Conservation (phyloP, 2,113 vertebrate genomes). For the Prionailurus bengalensis region DNA sequence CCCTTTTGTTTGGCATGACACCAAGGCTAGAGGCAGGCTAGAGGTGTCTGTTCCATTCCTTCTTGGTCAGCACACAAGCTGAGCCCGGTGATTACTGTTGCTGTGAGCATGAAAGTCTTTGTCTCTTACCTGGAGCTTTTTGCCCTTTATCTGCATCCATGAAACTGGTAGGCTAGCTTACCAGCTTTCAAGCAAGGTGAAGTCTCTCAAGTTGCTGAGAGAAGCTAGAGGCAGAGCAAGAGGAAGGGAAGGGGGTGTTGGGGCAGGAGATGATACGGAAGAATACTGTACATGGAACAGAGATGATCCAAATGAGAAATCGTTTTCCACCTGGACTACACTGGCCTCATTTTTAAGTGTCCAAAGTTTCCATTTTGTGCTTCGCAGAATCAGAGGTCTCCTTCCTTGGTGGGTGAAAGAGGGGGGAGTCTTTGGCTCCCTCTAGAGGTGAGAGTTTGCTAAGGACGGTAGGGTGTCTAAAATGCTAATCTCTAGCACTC, state of each 20-base stretch:
- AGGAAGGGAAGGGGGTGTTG: neutral
- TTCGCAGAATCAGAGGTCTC: neutral
- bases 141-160: neutral
- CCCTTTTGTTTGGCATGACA: neutral
- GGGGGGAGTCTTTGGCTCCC: neutral
- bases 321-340: neutral
- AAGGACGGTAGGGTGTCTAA: neutral
- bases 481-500: neutral
- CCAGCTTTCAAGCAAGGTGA: neutral
- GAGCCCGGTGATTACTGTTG: neutral
- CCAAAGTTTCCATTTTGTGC: neutral
- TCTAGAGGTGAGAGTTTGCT: constrained; percentile 6
- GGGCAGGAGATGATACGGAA: neutral
- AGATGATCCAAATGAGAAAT: neutral
- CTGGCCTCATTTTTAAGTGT: neutral
- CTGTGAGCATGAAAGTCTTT: neutral
- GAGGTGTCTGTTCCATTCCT: neutral
- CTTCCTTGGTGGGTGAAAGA: neutral
- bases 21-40: neutral
- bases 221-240: neutral
- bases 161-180: neutral
- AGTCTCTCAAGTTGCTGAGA: neutral
- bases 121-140: neutral
- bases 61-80: neutral
- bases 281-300: neutral